These are phyloP conservation scores for Falco punctatus DNA, from an alignment of 2,113 vertebrate genomes.

Conservation along the genomic window DNA sequence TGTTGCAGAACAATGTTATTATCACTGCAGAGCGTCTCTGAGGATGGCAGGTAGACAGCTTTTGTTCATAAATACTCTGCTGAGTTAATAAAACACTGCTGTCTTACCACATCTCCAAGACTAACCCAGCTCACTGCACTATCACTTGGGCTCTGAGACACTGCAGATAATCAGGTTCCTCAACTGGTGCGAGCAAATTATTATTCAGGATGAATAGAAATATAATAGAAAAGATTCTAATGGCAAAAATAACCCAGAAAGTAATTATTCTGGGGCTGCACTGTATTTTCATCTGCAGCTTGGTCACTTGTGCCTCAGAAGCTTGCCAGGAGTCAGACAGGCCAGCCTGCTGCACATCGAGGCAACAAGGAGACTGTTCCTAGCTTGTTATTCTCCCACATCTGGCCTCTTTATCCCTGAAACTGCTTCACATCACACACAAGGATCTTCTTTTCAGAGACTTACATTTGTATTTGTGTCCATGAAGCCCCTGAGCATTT, in stretches of 20 bases:
- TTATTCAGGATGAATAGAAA: background rate
- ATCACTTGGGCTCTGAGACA: background rate
- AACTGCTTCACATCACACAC: background rate
- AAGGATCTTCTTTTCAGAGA: background rate
- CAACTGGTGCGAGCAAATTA: background rate
- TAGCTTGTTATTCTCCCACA: background rate
- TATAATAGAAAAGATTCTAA: background rate
- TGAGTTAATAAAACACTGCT: background rate
- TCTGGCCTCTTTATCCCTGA: background rate
- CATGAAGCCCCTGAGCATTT: background rate
- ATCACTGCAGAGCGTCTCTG: background rate
- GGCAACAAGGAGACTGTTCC: background rate
- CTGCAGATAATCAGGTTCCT: background rate
- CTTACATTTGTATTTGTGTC: background rate
- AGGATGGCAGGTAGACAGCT: background rate
- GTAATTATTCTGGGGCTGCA: background rate
- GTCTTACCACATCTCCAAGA: background rate
- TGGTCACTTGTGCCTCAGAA: background rate
- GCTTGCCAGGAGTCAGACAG: background rate
- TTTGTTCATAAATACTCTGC: constrained; percentile 1
- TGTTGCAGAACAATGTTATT: background rate
- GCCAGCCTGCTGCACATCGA: background rate
- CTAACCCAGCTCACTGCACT: background rate
- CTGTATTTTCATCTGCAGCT: background rate
- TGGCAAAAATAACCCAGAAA: background rate